phyloP scores from a whole-genome alignment of 2,888 invertebrate species.

The Vesta saturnalis region DNA sequence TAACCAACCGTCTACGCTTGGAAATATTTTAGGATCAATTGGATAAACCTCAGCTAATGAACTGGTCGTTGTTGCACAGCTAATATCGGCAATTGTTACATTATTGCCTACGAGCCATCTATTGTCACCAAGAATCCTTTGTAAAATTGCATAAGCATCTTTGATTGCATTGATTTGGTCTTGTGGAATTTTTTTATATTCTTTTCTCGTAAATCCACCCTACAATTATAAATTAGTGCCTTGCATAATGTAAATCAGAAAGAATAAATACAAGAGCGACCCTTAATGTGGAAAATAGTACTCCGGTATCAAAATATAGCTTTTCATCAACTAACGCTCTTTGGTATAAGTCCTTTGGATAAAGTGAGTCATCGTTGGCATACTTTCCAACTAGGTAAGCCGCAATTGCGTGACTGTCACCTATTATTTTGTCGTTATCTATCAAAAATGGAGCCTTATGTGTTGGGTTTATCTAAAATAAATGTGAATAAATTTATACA shows the following conservation, averaged over 20 bases:
- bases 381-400: constrained; percentile 70
- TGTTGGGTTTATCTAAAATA: too few species aligned
- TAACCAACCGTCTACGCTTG: constrained; percentile 52
- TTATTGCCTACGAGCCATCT: constrained; percentile 64
- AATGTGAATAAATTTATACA: too few species aligned
- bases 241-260: too few species aligned
- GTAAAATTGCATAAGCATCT: constrained; percentile 59
- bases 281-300: constrained; percentile 63
- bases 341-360: constrained; percentile 65
- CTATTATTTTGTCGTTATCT: constrained; percentile 64
- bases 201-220: constrained; percentile 1
- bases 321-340: constrained; percentile 67
- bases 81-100: constrained; percentile 50
- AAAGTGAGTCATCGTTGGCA: constrained; percentile 65
- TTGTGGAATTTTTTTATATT: constrained; percentile 57
- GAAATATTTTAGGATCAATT: constrained; percentile 41
- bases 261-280: constrained; percentile 63
- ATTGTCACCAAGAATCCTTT: constrained; percentile 51
- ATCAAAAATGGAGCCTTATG: constrained; percentile 71
- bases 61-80: constrained; percentile 57
- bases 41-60: constrained; percentile 52
- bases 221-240: too few species aligned
- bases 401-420: constrained; percentile 73
- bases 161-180: constrained; percentile 60
- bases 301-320: constrained; percentile 65